Percentiles rank a stretch among this genome's conserved stretches.
These are phyloP conservation scores for Desmophyllum pertusum DNA, from an alignment of 92 coral and sea anemone species.

Conservation along the genomic window DNA sequence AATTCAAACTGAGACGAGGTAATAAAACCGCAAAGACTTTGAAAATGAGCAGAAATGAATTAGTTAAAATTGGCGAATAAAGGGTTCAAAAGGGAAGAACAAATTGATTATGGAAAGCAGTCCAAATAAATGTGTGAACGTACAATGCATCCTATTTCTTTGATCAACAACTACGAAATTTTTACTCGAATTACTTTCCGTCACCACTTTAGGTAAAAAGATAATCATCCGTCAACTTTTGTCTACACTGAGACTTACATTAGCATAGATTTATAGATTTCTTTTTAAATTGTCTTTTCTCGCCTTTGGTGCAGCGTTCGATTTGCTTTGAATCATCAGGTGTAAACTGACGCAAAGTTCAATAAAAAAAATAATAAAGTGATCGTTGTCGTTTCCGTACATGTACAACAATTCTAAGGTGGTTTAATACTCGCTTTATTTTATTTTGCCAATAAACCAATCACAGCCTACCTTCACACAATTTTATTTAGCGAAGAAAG, in stretches of 20 bases:
- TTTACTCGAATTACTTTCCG: not conserved
- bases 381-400: too few species aligned
- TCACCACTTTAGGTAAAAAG: not conserved
- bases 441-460: not conserved
- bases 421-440: not conserved
- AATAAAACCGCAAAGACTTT: not conserved
- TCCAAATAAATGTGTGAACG: constrained; percentile 10
- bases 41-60: constrained; percentile 20
- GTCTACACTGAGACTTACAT: not conserved
- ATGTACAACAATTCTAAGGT: not conserved
- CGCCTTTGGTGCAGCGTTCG: not conserved
- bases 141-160: not conserved
- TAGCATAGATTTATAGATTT: not conserved
- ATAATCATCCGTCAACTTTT: not conserved
- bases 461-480: not conserved
- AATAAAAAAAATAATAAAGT: not conserved
- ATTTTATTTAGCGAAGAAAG: not conserved
- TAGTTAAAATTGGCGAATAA: constrained; percentile 22
- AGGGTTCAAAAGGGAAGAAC: constrained; percentile 2
- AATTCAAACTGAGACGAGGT: not conserved
- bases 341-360: not conserved
- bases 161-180: not conserved
- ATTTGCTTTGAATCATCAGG: not conserved
- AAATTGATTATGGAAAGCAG: constrained; percentile 21
- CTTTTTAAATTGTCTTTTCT: not conserved